phyloP scores from a whole-genome alignment of 1,140 invertebrate genomes.

The Platyscapa corneri region DNA sequence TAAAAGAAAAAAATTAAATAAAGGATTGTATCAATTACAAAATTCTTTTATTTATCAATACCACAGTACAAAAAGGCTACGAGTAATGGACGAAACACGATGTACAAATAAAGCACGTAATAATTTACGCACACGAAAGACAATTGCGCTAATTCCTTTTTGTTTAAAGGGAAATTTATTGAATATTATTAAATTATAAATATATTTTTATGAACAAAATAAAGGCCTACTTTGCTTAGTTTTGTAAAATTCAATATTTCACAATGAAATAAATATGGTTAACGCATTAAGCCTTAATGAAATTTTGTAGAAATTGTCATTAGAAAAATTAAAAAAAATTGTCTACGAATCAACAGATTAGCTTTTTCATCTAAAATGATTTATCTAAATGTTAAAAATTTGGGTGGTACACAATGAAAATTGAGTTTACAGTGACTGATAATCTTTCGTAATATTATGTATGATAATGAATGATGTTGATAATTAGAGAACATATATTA shows the following conservation, averaged over 20 bases:
- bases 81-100: conserved; percentile 59
- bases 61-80: conserved; percentile 68
- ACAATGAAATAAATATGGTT: conserved; percentile 47
- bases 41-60: conserved; percentile 69
- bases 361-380: conserved; percentile 31
- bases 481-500: conserved; percentile 21
- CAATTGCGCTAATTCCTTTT: conserved; percentile 47
- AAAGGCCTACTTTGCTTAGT: background rate
- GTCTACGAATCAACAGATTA: background rate
- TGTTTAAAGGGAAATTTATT: conserved; percentile 17
- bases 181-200: background rate
- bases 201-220: conserved; percentile 37
- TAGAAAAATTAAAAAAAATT: background rate
- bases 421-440: conserved; percentile 31
- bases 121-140: conserved; percentile 64
- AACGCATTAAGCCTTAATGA: conserved; percentile 5
- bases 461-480: conserved; percentile 20
- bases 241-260: conserved; percentile 1
- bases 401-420: background rate
- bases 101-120: conserved; percentile 62
- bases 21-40: conserved; percentile 62
- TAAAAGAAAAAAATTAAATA: conserved; percentile 10
- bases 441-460: conserved; percentile 32
- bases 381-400: conserved; percentile 28
- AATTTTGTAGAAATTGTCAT: background rate